A percentile compares a stretch with the other conserved stretches of the same genome.
phyloP scores from a whole-genome alignment of 2,888 invertebrate genomes.

The Synanthedon tipuliformis region DNA sequence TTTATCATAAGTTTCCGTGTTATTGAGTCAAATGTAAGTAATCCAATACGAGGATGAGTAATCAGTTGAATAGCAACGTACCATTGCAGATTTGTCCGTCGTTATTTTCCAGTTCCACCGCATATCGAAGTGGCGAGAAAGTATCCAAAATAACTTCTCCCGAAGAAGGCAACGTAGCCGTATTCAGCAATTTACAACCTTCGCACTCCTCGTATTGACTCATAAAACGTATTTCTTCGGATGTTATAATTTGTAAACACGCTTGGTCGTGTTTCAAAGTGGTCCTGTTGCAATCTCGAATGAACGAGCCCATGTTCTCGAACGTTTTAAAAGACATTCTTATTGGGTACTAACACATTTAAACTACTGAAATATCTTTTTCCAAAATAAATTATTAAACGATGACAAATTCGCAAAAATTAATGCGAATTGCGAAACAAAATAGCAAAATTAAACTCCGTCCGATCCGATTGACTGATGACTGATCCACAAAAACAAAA shows the following conservation, averaged over 20 bases:
- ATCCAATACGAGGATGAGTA: slow-evolving; percentile 1
- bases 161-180: slow-evolving; percentile 18
- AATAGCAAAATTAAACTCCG: no score
- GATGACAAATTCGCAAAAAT: no score
- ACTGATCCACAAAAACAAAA: no score
- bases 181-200: slow-evolving; percentile 38
- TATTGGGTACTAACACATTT: not conserved
- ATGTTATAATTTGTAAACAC: slow-evolving; percentile 49
- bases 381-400: no score
- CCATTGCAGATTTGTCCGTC: slow-evolving; percentile 49
- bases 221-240: slow-evolving; percentile 38
- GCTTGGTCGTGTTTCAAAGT: slow-evolving; percentile 51
- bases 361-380: no score
- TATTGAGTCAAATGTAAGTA: not conserved
- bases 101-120: slow-evolving; percentile 28
- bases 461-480: no score
- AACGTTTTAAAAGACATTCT: slow-evolving; percentile 44
- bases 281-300: slow-evolving; percentile 38
- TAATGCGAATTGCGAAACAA: no score
- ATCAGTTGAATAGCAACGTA: slow-evolving; percentile 13
- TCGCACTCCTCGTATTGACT: slow-evolving; percentile 61
- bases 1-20: no score
- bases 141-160: slow-evolving; percentile 35
- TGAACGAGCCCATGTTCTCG: slow-evolving; percentile 50
- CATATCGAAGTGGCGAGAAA: slow-evolving; percentile 42